Base-by-base conservation (phyloP, 2,797 vertebrate genomes). In the Aplochiton taeniatus region DNA sequence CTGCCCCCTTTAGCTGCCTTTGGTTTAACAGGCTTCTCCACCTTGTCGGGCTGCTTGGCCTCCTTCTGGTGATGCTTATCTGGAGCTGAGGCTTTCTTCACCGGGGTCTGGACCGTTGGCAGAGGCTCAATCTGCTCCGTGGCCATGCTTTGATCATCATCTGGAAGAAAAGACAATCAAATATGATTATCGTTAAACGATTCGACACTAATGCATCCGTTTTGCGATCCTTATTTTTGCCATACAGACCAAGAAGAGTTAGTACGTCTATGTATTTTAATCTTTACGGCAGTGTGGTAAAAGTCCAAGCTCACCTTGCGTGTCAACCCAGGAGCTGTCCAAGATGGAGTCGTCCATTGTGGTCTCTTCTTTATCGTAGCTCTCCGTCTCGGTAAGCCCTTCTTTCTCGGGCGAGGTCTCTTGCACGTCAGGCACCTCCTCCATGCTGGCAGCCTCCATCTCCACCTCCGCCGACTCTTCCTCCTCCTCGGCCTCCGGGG, bases 311-410 rank as follows among this genome's bases (percentile, higher is more conserved):
- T 93, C 90, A 99, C 97, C 98, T 96, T 98, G 98, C 79, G 96
- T 95, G 81, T 99, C 96, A 65, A 98, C 89, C 98, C 97, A 99
- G 86, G 96, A 96, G 87, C 96, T 98, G 94, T 98, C 98, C 90
- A 99, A 91, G 84, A 98, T 90, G 83, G 98, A 99, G 89, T 99
- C 98, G 18, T 98, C 98, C 1, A 98, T 96, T 42, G 97, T 99
- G 68, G 97, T 98, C 89, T 99, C 98, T 45, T 99, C 98, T 87
- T 91, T 94, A 82, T 99, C 96, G 6, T 90, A 94, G 31, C 94
- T 96, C 83, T 97, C 96, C 4, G 95, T 95, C 68, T 94, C 91
- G 20, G 77, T 1, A 0, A 84, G 87, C 18, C 93, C 77, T 71
- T 91, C 93, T 78, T 88, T 93, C 68, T 90, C 89, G 0, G 93